Evolutionary conservation across 2,888 invertebrate species (phyloP).

Genomic region (Campoplex nolae): DNA sequence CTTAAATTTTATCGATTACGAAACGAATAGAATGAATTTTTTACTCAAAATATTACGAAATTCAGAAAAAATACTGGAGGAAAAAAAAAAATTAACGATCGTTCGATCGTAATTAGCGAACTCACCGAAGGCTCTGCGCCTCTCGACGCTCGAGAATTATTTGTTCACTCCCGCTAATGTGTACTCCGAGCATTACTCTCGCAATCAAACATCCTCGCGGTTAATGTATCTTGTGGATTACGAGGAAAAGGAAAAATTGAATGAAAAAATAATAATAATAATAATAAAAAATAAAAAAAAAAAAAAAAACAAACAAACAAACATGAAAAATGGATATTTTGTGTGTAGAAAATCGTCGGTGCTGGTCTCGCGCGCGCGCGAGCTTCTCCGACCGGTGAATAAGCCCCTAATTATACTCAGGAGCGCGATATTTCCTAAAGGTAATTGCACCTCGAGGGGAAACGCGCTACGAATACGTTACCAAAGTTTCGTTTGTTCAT

Average conservation of each 20-base stretch:
- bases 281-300: too few species aligned
- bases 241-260: neutral
- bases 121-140: neutral
- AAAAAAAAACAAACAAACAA: too few species aligned
- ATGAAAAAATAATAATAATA: neutral
- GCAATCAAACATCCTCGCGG: neutral
- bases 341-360: neutral
- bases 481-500: constrained; percentile 27
- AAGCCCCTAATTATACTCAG: constrained; percentile 32
- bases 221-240: neutral
- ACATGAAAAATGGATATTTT: neutral
- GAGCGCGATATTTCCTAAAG: constrained; percentile 38
- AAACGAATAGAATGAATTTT: too few species aligned
- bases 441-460: constrained; percentile 43
- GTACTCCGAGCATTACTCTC: neutral
- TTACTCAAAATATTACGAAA: neutral
- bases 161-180: neutral
- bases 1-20: too few species aligned
- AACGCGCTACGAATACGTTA: constrained; percentile 16
- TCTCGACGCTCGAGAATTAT: neutral
- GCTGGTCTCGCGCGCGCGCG: neutral
- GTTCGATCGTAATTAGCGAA: neutral
- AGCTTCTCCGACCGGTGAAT: neutral
- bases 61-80: neutral
- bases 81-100: neutral